Percentiles rank a stretch among this genome's conserved stretches.
Evolutionary conservation across 1,140 invertebrate genomes (phyloP).

Genomic region (Lamellibrachia luymesi): DNA sequence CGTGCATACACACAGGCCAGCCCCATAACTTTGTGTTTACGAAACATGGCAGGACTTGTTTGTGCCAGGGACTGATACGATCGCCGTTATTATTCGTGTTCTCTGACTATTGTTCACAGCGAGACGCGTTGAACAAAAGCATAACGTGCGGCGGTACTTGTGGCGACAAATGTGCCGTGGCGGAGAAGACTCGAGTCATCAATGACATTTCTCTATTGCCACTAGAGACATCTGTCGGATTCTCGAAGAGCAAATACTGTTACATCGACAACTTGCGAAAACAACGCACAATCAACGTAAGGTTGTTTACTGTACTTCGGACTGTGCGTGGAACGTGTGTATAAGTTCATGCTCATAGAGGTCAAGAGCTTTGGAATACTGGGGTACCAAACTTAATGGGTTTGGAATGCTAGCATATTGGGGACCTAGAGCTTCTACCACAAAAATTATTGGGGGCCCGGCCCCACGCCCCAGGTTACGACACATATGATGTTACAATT

Average conservation of each 20-base stretch:
- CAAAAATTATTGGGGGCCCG: too few species aligned
- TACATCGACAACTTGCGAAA: constrained; percentile 9
- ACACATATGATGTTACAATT: too few species aligned
- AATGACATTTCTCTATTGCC: neutral
- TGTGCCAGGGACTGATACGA: neutral
- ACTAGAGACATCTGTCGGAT: constrained; percentile 13
- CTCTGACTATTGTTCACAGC: neutral
- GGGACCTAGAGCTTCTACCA: too few species aligned
- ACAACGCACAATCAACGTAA: neutral
- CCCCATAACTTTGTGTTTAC: too few species aligned
- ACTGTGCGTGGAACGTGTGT: too few species aligned
- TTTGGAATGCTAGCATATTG: too few species aligned
- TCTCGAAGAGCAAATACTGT: constrained; percentile 33
- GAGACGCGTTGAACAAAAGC: neutral
- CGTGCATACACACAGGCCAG: too few species aligned
- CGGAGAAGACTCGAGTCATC: neutral
- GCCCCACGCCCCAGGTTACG: too few species aligned
- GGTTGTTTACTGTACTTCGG: neutral
- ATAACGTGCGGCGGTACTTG: neutral
- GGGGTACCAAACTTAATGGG: too few species aligned
- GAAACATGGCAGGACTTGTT: too few species aligned
- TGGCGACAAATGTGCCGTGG: constrained; percentile 13
- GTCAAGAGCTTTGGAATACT: too few species aligned
- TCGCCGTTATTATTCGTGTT: neutral
- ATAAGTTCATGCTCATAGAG: too few species aligned